These are phyloP conservation scores for Aspidoscelis tigris DNA, from an alignment of 2,113 vertebrate species.

Conservation along the genomic window DNA sequence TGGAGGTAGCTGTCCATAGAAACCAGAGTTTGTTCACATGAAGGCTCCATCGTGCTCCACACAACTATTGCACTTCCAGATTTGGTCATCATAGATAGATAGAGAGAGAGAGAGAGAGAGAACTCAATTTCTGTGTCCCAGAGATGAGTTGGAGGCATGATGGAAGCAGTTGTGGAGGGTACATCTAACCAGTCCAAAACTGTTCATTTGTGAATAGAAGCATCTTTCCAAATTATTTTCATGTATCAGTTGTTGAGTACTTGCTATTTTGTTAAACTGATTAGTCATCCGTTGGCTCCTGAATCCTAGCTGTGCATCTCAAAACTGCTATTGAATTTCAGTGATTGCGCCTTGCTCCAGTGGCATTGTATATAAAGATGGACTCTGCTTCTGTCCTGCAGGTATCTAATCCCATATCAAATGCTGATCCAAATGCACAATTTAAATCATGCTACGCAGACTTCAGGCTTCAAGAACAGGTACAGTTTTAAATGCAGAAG, in stretches of 20 bases:
- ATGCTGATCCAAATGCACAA: constrained; percentile 52
- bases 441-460: constrained; percentile 69
- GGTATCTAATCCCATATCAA: constrained; percentile 67
- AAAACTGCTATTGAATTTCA: constrained; percentile 10
- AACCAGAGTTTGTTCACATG: too few species aligned
- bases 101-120: too few species aligned
- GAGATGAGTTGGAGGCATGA: too few species aligned
- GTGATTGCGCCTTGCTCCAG: not conserved
- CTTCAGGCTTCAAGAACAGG: constrained; percentile 79
- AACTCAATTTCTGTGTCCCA: too few species aligned
- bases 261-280: not conserved
- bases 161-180: too few species aligned
- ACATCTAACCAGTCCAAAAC: too few species aligned
- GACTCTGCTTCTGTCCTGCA: constrained; percentile 44
- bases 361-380: not conserved
- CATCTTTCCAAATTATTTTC: constrained; percentile 1
- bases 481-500: constrained; percentile 47
- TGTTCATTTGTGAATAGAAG: not conserved
- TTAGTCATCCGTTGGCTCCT: not conserved
- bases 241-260: accelerated
- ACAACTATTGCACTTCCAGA: too few species aligned
- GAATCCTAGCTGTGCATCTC: accelerated
- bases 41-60: too few species aligned
- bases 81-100: too few species aligned
- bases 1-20: too few species aligned